phyloP scores from a whole-genome alignment of 2,113 vertebrate species.

The Equus przewalskii region DNA sequence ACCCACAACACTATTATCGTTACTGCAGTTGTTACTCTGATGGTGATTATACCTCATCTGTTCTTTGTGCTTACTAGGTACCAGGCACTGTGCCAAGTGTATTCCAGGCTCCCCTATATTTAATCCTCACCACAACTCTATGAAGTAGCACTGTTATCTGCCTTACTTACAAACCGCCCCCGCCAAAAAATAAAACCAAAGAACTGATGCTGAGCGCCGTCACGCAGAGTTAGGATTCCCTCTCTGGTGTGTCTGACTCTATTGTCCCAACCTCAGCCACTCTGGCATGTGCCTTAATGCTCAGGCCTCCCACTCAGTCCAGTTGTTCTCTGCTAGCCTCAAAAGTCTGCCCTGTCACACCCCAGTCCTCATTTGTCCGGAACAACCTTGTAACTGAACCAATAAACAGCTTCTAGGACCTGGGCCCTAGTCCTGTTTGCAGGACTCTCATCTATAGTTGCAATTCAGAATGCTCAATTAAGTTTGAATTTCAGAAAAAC shows the following conservation, averaged over 20 bases:
- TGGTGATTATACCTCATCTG: background rate
- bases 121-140: background rate
- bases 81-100: background rate
- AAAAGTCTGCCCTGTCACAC: background rate
- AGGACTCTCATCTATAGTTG: background rate
- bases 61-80: background rate
- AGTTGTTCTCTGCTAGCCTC: background rate
- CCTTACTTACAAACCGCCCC: background rate
- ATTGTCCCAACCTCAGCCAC: background rate
- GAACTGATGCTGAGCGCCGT: background rate
- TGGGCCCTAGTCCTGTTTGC: background rate
- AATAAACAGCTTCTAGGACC: background rate
- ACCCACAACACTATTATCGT: background rate
- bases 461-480: background rate
- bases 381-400: background rate
- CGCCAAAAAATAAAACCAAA: background rate
- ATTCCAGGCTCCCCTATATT: background rate
- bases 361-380: background rate
- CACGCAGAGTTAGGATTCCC: too few relatives aligned
- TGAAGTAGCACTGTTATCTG: background rate
- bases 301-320: background rate
- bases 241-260: background rate
- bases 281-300: background rate
- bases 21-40: background rate
- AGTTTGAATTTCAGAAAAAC: slow-evolving; percentile 38